phyloP scores from a whole-genome alignment of 2,113 vertebrate species.

The Ploceus nigricollis region DNA sequence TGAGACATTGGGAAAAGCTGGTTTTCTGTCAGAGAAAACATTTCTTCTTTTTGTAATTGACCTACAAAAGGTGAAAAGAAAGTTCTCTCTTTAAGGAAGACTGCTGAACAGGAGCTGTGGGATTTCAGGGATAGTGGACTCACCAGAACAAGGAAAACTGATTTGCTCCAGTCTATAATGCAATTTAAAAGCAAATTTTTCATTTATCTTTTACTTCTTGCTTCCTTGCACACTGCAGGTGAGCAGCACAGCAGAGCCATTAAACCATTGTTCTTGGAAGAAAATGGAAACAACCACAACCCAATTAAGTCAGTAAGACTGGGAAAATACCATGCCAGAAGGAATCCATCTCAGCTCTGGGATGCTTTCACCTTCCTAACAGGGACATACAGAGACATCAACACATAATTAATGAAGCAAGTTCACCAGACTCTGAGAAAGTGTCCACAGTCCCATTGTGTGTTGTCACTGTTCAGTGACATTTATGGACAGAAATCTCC shows the following conservation, averaged over 20 bases:
- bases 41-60: slow-evolving; percentile 2
- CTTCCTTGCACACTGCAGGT: not conserved
- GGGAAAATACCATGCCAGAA: not conserved
- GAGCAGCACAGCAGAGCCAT: not conserved
- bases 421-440: not conserved
- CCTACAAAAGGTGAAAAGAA: not conserved
- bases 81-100: not conserved
- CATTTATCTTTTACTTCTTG: not conserved
- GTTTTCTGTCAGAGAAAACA: not conserved
- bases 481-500: not conserved
- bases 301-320: not conserved
- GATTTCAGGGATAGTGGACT: not conserved
- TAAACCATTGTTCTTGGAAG: not conserved
- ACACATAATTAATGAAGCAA: not conserved
- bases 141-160: not conserved
- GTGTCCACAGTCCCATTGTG: not conserved
- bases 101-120: not conserved
- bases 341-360: not conserved
- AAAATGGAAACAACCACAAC: not conserved
- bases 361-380: not conserved
- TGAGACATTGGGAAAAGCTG: not conserved
- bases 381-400: not conserved
- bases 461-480: not conserved
- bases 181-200: slow-evolving; percentile 3
- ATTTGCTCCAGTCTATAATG: not conserved